phyloP scores from a whole-genome alignment of 2,113 vertebrate genomes.

The Nettapus auritus region DNA sequence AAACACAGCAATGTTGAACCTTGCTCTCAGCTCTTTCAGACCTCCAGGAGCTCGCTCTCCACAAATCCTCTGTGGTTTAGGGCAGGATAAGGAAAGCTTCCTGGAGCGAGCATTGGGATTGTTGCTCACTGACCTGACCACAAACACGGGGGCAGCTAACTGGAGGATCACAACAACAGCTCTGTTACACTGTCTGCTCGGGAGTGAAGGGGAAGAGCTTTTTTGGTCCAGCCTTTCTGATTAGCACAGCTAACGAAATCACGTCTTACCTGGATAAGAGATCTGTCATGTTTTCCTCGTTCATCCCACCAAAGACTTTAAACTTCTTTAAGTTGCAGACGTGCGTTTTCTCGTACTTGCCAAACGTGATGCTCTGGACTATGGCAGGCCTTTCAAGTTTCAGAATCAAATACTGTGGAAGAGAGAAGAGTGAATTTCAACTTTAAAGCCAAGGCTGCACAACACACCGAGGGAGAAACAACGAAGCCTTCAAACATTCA shows the following conservation, averaged over 20 bases:
- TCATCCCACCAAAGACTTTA: constrained; percentile 99
- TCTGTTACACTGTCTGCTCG: not conserved
- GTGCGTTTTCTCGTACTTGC: constrained; percentile 98
- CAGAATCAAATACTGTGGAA: constrained; percentile 91
- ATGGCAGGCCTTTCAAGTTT: constrained; percentile 97
- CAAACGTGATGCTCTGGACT: constrained; percentile 97
- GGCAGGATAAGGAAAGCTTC: not conserved
- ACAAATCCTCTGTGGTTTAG: not conserved
- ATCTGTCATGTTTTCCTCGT: constrained; percentile 99
- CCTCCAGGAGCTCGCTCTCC: not conserved
- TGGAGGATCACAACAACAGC: not conserved
- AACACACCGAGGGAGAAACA: not conserved
- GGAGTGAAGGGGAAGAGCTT: not conserved
- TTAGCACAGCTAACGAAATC: not conserved
- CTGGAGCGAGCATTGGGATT: not conserved
- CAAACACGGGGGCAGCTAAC: not conserved
- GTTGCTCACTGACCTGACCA: not conserved
- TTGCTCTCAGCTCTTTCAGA: not conserved
- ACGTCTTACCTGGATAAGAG: constrained; percentile 92
- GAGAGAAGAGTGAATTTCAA: constrained; percentile 8
- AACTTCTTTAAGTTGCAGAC: constrained; percentile 99
- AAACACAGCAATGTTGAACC: not conserved
- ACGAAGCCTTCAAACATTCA: not conserved
- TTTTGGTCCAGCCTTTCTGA: not conserved
- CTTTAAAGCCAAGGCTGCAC: not conserved